These are phyloP conservation scores for Smithornis capensis DNA, from an alignment of 2,113 vertebrate genomes.

Conservation along the genomic window DNA sequence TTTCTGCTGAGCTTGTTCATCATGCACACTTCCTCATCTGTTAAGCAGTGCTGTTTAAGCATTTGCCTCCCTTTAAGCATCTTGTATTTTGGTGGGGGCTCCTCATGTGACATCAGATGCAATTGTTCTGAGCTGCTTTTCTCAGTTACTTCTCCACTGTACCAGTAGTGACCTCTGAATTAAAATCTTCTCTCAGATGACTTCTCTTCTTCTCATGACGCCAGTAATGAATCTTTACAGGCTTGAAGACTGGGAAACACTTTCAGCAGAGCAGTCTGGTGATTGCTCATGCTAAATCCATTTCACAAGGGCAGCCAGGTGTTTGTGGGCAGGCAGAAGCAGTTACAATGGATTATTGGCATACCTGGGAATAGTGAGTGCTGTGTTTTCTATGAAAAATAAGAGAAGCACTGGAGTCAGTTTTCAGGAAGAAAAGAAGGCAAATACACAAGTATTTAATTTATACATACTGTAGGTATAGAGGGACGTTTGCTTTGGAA, in stretches of 20 bases:
- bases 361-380: neutral
- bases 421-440: neutral
- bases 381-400: neutral
- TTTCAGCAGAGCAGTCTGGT: neutral
- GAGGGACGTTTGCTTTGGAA: neutral
- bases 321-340: neutral
- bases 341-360: neutral
- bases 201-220: neutral
- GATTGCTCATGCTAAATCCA: neutral
- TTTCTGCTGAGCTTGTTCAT: slow-evolving; percentile 32
- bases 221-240: neutral
- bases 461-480: neutral
- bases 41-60: neutral
- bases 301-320: neutral
- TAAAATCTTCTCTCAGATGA: neutral
- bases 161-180: neutral
- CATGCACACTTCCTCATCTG: neutral
- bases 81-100: neutral
- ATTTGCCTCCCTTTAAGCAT: neutral
- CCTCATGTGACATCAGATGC: neutral
- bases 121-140: neutral
- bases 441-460: neutral
- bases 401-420: neutral
- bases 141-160: neutral
- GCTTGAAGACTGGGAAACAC: neutral